Evolutionary conservation across 2,113 vertebrate genomes (phyloP).

Genomic region (Chamaea fasciata): DNA sequence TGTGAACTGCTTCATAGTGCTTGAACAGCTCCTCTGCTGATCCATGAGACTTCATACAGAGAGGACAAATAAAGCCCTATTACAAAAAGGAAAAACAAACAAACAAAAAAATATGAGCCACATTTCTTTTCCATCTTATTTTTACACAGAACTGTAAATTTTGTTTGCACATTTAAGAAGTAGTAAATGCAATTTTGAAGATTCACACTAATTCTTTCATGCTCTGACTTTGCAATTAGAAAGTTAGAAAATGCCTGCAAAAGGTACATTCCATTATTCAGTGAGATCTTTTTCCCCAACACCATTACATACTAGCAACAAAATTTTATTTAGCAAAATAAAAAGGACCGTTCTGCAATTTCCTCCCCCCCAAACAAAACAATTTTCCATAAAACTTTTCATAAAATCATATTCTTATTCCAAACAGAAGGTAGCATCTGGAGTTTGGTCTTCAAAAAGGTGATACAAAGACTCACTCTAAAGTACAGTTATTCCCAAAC

Average conservation of each 20-base stretch:
- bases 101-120: not conserved
- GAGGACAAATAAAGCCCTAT: conserved; percentile 98
- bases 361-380: fast-evolving
- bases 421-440: not conserved
- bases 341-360: not conserved
- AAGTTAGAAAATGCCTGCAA: not conserved
- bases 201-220: not conserved
- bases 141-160: not conserved
- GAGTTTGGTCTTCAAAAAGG: not conserved
- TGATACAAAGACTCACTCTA: not conserved
- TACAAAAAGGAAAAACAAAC: not conserved
- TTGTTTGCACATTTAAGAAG: not conserved
- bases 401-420: not conserved
- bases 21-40: conserved; percentile 97
- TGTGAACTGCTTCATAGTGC: conserved; percentile 94
- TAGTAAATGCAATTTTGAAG: not conserved
- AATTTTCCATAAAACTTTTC: not conserved
- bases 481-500: not conserved
- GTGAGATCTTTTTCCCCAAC: not conserved
- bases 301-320: not conserved
- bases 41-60: conserved; percentile 98
- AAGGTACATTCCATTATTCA: not conserved
- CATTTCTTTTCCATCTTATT: not conserved
- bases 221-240: not conserved
- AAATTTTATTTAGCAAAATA: not conserved